Evolutionary conservation across 2,113 vertebrate species (phyloP).

Genomic region (Dicrurus megarhynchus): DNA sequence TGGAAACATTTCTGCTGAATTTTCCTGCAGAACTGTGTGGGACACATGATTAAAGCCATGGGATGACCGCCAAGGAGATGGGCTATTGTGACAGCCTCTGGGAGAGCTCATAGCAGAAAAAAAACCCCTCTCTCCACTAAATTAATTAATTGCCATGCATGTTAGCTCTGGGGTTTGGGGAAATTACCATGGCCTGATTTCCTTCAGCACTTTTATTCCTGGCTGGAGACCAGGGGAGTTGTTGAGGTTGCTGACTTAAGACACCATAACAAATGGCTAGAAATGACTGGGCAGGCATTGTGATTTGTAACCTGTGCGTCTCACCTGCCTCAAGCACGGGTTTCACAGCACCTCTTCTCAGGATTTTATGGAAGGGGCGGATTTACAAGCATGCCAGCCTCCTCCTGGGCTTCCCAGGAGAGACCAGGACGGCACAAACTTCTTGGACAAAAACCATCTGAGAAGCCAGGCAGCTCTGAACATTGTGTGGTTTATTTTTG

Average conservation of each 20-base stretch:
- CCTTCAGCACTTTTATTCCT: conserved; percentile 24
- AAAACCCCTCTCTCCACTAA: neutral
- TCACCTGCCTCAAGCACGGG: neutral
- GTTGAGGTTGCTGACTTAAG: conserved; percentile 23
- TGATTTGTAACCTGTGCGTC: neutral
- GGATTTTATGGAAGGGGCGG: neutral
- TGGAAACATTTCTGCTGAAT: neutral
- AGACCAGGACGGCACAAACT: neutral
- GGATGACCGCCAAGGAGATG: neutral
- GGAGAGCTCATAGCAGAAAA: neutral
- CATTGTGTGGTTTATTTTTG: neutral
- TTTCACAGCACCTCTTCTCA: neutral
- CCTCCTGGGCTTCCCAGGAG: neutral
- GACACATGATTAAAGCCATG: conserved; percentile 8
- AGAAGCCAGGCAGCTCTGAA: neutral
- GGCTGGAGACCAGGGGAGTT: conserved; percentile 27
- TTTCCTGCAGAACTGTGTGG: neutral
- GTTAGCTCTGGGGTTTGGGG: conserved; percentile 47
- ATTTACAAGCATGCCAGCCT: neutral
- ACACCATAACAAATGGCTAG: neutral
- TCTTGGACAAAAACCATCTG: neutral
- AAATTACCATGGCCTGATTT: conserved; percentile 42
- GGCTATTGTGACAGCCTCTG: conserved; percentile 9
- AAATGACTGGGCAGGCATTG: neutral
- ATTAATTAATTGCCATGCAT: conserved; percentile 54